Evolutionary conservation across 2,797 vertebrate genomes (phyloP).

Genomic region (Silurus lanzhouensis): DNA sequence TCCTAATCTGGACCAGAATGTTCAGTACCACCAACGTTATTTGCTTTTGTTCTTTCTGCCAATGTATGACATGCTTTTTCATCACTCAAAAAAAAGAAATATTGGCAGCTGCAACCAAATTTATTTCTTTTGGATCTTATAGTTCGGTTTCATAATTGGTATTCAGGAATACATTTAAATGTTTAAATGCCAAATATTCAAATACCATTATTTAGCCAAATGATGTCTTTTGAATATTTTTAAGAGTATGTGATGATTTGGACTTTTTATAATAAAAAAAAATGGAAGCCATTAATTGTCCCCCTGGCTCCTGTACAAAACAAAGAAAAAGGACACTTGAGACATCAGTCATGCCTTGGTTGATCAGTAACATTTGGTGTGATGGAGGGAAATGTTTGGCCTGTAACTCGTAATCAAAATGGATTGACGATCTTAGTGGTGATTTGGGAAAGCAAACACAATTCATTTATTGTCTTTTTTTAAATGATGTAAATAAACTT

Average conservation of each 20-base stretch:
- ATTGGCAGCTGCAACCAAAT: too few relatives aligned
- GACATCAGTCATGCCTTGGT: neutral
- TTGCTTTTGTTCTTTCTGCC: neutral
- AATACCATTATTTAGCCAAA: neutral
- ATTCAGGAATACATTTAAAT: neutral
- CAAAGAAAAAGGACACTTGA: neutral
- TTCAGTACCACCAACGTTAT: too few relatives aligned
- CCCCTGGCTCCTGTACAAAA: neutral
- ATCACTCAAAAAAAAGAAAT: neutral
- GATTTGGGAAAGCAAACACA: neutral
- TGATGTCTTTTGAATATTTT: neutral
- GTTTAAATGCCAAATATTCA: neutral
- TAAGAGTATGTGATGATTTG: neutral
- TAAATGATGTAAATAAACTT: neutral
- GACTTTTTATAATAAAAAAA: neutral
- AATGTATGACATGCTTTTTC: neutral
- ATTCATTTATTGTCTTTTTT: neutral
- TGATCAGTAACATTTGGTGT: neutral
- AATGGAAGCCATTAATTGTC: neutral
- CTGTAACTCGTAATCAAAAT: neutral
- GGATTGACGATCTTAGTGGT: neutral
- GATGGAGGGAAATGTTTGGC: neutral
- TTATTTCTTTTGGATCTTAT: neutral
- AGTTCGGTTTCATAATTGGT: neutral
- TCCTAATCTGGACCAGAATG: neutral